Evolutionary conservation across 2,113 vertebrate species (phyloP).

Genomic region (Serinus canaria): DNA sequence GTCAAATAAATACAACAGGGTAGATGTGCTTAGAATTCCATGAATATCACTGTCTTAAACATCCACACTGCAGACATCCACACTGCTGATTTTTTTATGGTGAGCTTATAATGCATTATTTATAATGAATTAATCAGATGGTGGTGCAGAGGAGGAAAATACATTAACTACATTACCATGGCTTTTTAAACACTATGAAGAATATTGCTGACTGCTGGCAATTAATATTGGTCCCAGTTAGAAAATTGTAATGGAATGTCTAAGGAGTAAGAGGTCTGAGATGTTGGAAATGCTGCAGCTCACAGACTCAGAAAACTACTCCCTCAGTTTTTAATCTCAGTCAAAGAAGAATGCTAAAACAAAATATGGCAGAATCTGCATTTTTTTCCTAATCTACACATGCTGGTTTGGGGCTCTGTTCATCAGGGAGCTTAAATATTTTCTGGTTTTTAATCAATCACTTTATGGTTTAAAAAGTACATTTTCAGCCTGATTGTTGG

Average conservation of each 20-base stretch:
- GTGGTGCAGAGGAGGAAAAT: background rate
- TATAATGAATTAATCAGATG: background rate
- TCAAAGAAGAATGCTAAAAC: background rate
- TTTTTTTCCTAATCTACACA: background rate
- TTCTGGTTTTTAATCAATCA: background rate
- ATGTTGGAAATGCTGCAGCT: background rate
- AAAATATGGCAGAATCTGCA: background rate
- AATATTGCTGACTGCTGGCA: background rate
- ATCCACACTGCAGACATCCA: background rate
- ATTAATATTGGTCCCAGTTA: background rate
- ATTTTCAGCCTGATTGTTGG: background rate
- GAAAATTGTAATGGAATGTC: background rate
- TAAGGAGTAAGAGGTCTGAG: background rate
- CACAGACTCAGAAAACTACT: background rate
- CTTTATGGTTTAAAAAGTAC: background rate
- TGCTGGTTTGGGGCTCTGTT: background rate
- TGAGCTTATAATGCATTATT: slow-evolving; percentile 32
- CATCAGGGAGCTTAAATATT: background rate
- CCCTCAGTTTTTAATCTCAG: background rate
- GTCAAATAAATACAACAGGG: background rate
- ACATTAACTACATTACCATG: slow-evolving; percentile 23
- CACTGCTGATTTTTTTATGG: background rate
- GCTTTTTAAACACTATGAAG: background rate
- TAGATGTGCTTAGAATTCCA: background rate
- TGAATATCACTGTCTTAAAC: background rate